Percentiles rank a stretch among this genome's conserved stretches.
Conservation (phyloP, 1,140 invertebrate genomes). For the Macrotrachela quadricornifera region DNA sequence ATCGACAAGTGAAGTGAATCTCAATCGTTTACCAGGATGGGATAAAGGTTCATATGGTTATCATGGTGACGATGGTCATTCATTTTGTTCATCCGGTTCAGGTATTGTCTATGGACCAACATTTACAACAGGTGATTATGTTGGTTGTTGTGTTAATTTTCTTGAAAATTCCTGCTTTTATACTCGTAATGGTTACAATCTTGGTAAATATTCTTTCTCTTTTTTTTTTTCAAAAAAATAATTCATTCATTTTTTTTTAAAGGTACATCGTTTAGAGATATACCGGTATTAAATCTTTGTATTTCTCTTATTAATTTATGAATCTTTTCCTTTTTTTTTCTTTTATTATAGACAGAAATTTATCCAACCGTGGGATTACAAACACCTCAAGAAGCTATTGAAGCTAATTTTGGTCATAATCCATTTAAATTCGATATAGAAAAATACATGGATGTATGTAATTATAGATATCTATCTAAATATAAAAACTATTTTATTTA, state of each 20-base stretch:
- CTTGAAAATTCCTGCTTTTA: conserved; percentile 96
- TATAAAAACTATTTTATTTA: too few relatives aligned
- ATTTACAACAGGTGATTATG: conserved; percentile 81
- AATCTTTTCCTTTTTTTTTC: neutral
- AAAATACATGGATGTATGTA: conserved; percentile 49
- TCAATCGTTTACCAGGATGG: conserved; percentile 67
- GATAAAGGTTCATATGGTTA: conserved; percentile 98
- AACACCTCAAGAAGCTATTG: conserved; percentile 87
- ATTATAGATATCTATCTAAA: too few relatives aligned
- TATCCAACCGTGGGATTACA: conserved; percentile 95
- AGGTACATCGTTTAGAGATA: conserved; percentile 79
- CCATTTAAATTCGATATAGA: conserved; percentile 95
- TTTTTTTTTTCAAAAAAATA: too few relatives aligned
- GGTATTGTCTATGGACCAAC: conserved; percentile 96
- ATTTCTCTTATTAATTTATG: conserved; percentile 9
- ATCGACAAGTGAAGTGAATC: conserved; percentile 77
- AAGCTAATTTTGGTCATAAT: conserved; percentile 91
- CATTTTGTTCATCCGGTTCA: conserved; percentile 85
- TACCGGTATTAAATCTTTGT: conserved; percentile 54
- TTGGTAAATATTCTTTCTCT: neutral
- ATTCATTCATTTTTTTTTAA: too few relatives aligned
- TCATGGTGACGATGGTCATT: conserved; percentile 97
- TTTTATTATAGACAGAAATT: conserved; percentile 54
- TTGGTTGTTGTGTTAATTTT: conserved; percentile 92
- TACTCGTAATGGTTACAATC: conserved; percentile 90